Conservation (phyloP, 1,140 invertebrate species). For the Heliconius hewitsoni region DNA sequence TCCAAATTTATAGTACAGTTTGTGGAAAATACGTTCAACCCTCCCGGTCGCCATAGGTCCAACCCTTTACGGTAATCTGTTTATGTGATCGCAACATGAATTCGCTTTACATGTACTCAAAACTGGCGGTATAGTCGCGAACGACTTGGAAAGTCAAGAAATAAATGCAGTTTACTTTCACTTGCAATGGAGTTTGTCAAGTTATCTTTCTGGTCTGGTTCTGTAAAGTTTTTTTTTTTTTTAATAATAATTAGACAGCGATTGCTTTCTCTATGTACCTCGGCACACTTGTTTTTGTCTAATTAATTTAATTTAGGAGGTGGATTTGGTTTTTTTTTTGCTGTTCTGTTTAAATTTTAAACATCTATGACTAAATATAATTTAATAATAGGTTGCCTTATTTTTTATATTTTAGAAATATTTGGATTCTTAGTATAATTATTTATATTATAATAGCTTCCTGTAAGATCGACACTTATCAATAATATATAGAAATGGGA, state of each 20-base stretch:
- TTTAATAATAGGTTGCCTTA: not conserved
- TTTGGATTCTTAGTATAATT: too few relatives aligned
- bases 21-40: not conserved
- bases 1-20: not conserved
- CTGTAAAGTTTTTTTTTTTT: not conserved
- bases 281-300: not conserved
- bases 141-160: slow-evolving; percentile 12
- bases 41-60: not conserved
- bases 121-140: not conserved
- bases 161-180: slow-evolving; percentile 11
- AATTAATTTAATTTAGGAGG: not conserved
- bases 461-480: too few relatives aligned
- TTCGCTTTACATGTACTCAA: not conserved
- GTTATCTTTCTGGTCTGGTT: not conserved
- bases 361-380: too few relatives aligned
- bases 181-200: not conserved
- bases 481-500: too few relatives aligned
- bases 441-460: too few relatives aligned
- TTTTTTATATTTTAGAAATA: not conserved
- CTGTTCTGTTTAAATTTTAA: too few relatives aligned
- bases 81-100: slow-evolving; percentile 19
- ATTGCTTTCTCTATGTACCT: not conserved
- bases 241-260: not conserved
- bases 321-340: not conserved
- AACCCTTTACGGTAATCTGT: not conserved